Evolutionary conservation across 30 jellyfish, hydroid and myxozoan genomes (phyloP).

Genomic region (Turritopsis dohrnii): DNA sequence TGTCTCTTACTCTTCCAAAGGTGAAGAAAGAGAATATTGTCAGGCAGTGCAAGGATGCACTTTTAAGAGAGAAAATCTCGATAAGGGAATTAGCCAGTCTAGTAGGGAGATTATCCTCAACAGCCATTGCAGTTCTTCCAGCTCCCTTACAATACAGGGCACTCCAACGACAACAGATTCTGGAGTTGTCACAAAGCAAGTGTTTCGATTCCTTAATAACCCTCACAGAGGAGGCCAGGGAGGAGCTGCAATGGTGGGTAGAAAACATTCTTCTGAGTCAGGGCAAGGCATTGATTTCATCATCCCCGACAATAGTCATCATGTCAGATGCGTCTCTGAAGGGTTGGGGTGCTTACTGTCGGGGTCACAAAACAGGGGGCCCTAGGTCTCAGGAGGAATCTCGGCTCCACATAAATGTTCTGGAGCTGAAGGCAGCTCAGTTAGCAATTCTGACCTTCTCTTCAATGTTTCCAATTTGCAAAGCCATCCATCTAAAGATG

Average conservation of each 20-base stretch:
- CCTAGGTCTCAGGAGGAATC: conserved; percentile 26
- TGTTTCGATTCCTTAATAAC: too few relatives aligned
- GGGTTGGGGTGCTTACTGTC: conserved; percentile 41
- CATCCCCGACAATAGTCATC: conserved; percentile 9
- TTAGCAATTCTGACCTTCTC: conserved; percentile 22
- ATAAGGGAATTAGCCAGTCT: conserved; percentile 8
- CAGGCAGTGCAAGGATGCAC: background rate
- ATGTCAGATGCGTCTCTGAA: conserved; percentile 25
- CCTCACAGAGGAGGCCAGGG: conserved; percentile 10
- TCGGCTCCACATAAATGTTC: conserved; percentile 26
- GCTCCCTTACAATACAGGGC: conserved; percentile 28
- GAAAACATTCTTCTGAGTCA: conserved; percentile 22
- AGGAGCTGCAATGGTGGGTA: conserved; percentile 34
- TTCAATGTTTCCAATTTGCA: too few relatives aligned
- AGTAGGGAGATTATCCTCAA: conserved; percentile 17
- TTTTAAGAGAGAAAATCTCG: background rate
- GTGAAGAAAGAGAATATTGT: conserved; percentile 2
- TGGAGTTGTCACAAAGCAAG: conserved; percentile 10
- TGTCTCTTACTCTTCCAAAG: background rate
- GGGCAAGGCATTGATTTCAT: background rate
- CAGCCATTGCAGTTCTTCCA: conserved; percentile 30
- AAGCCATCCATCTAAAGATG: conserved; percentile 33
- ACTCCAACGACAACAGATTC: conserved; percentile 13
- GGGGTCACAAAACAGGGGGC: conserved; percentile 30
- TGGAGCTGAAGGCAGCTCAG: conserved; percentile 17